phyloP scores from a whole-genome alignment of 2,113 vertebrate species.

The Oreochromis aureus region DNA sequence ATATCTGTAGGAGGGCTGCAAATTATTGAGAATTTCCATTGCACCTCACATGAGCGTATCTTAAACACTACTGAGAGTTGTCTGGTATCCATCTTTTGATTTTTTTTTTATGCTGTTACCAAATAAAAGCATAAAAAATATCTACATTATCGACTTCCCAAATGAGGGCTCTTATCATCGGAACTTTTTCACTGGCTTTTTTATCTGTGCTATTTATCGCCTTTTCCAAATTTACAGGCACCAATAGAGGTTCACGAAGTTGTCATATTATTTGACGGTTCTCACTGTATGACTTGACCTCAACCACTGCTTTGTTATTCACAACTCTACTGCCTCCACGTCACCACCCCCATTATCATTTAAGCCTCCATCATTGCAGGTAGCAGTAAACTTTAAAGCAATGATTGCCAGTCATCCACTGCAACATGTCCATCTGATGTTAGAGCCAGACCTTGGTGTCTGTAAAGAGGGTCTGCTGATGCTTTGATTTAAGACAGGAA shows the following conservation, averaged over 20 bases:
- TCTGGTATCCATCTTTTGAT: not conserved
- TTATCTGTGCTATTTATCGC: not conserved
- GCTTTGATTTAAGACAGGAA: slow-evolving; percentile 98
- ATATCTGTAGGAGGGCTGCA: not conserved
- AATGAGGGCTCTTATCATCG: not conserved
- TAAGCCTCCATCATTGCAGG: slow-evolving; percentile 77
- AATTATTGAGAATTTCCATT: not conserved
- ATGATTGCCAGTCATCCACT: slow-evolving; percentile 93
- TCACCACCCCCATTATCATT: not conserved
- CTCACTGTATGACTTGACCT: not conserved
- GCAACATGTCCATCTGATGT: slow-evolving; percentile 94
- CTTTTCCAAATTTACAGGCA: not conserved
- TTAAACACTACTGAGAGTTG: not conserved
- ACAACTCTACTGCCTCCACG: not conserved
- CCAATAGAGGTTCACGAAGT: not conserved
- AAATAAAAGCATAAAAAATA: not conserved
- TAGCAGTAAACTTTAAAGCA: slow-evolving; percentile 98
- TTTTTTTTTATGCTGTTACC: not conserved
- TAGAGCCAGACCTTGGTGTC: slow-evolving; percentile 90
- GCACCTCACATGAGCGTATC: not conserved
- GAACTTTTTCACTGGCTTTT: not conserved
- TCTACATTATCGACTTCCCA: not conserved
- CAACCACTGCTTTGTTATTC: not conserved
- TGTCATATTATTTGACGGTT: not conserved
- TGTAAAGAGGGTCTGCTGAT: slow-evolving; percentile 91